A percentile compares a stretch with the other conserved stretches of the same genome.
Evolutionary conservation across 1,140 invertebrate species (phyloP).

Genomic region (Dendrolimus punctatus): DNA sequence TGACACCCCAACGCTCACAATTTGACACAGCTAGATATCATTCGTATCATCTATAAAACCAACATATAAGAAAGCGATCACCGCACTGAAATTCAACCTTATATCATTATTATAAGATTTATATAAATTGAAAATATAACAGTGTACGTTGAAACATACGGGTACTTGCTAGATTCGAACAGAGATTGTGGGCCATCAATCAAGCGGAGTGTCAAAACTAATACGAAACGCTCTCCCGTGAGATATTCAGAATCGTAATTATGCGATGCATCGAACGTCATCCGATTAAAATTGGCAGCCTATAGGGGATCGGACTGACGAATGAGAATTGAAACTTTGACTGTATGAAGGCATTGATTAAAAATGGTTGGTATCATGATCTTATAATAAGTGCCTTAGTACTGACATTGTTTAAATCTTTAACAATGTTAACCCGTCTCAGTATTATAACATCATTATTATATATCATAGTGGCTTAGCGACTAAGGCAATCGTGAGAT

Average conservation of each 20-base stretch:
- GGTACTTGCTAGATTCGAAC: conserved; percentile 52
- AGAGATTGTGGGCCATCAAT: conserved; percentile 66
- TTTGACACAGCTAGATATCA: conserved; percentile 41
- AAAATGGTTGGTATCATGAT: too few relatives aligned
- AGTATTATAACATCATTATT: too few relatives aligned
- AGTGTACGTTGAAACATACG: conserved; percentile 32
- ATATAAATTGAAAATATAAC: conserved; percentile 5
- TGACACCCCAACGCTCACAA: conserved; percentile 29
- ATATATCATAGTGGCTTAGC: too few relatives aligned
- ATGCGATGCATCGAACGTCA: conserved; percentile 59
- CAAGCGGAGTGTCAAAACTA: conserved; percentile 70
- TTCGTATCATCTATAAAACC: conserved; percentile 24
- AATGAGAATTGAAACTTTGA: background rate
- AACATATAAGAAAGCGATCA: conserved; percentile 6
- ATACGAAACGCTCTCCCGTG: conserved; percentile 61
- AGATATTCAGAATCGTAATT: conserved; percentile 62
- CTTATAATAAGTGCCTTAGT: too few relatives aligned
- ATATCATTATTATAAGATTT: conserved; percentile 12
- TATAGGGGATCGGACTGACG: conserved; percentile 33
- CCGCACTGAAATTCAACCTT: conserved; percentile 19
- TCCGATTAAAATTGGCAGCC: conserved; percentile 69
- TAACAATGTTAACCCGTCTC: too few relatives aligned
- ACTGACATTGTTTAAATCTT: too few relatives aligned
- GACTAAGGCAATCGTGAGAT: too few relatives aligned
- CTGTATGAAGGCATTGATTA: too few relatives aligned